Conservation (phyloP, 2,888 invertebrate genomes). For the Trichacis sp. region DNA sequence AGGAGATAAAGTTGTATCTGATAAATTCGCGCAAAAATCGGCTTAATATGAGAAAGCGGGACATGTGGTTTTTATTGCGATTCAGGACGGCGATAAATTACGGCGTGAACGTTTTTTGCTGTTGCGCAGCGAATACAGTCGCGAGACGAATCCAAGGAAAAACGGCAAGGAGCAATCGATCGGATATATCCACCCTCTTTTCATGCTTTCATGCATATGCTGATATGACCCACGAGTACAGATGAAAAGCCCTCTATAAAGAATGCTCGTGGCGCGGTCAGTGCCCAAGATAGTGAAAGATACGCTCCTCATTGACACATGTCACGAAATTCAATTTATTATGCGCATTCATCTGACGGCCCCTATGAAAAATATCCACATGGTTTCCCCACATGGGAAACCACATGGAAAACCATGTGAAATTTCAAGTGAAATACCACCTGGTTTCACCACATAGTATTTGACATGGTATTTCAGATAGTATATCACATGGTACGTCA, state of each 20-base stretch:
- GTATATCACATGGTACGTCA: too few relatives aligned
- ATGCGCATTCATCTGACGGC: slow-evolving; percentile 40
- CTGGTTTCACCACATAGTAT: too few relatives aligned
- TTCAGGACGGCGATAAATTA: slow-evolving; percentile 21
- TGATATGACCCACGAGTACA: slow-evolving; percentile 53
- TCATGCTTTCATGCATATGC: slow-evolving; percentile 58
- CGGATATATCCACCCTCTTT: slow-evolving; percentile 52
- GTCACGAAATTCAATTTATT: slow-evolving; percentile 55
- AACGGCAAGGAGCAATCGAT: slow-evolving; percentile 55
- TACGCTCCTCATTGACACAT: slow-evolving; percentile 43
- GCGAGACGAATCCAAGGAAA: slow-evolving; percentile 35
- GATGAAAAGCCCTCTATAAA: slow-evolving; percentile 23
- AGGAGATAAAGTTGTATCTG: neutral
- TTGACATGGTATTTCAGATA: too few relatives aligned
- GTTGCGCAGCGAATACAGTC: slow-evolving; percentile 26
- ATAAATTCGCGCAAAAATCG: neutral
- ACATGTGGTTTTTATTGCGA: slow-evolving; percentile 34
- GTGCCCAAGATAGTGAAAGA: slow-evolving; percentile 37
- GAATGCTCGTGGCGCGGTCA: slow-evolving; percentile 39
- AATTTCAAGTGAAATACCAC: too few relatives aligned
- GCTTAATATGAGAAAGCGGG: slow-evolving; percentile 7
- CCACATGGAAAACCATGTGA: too few relatives aligned
- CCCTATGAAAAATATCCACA: too few relatives aligned
- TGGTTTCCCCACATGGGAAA: too few relatives aligned
- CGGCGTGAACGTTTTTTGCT: slow-evolving; percentile 13